Conservation (phyloP, 2,797 vertebrate genomes). For the Chaenodraco wilsoni region DNA sequence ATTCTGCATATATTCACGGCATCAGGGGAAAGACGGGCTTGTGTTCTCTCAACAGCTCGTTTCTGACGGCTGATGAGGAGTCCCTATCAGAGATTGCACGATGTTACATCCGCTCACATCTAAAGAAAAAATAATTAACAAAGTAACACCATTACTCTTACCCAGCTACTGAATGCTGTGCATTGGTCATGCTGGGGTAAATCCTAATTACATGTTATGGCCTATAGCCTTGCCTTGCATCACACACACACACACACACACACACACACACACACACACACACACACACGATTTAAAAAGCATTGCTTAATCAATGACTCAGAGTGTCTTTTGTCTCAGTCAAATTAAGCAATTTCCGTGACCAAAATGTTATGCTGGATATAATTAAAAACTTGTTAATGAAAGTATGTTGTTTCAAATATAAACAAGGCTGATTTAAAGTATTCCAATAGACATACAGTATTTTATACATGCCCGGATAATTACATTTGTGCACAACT, state of each 20-base stretch:
- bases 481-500: slow-evolving; percentile 7
- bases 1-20: slow-evolving; percentile 22
- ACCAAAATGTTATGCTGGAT: background rate
- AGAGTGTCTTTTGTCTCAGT: slow-evolving; percentile 1
- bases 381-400: slow-evolving; percentile 39
- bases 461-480: slow-evolving; percentile 20
- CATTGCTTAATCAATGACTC: background rate
- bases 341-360: background rate
- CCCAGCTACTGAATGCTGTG: slow-evolving; percentile 51
- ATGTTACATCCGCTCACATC: slow-evolving; percentile 44
- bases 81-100: slow-evolving; percentile 42
- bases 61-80: slow-evolving; percentile 42
- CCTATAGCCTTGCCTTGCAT: slow-evolving; percentile 56
- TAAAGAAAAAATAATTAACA: slow-evolving; percentile 62
- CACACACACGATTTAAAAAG: slow-evolving; percentile 7
- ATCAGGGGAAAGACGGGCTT: slow-evolving; percentile 5
- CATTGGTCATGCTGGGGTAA: slow-evolving; percentile 68
- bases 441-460: background rate
- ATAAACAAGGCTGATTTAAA: slow-evolving; percentile 24
- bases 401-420: slow-evolving; percentile 13
- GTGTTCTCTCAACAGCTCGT: slow-evolving; percentile 16
- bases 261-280: too few relatives aligned
- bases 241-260: slow-evolving; percentile 20
- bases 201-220: slow-evolving; percentile 65
- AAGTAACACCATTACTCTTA: slow-evolving; percentile 44